Percentiles rank a stretch among this genome's conserved stretches.
Conservation (phyloP, 2,797 vertebrate genomes). For the Lateolabrax maculatus region DNA sequence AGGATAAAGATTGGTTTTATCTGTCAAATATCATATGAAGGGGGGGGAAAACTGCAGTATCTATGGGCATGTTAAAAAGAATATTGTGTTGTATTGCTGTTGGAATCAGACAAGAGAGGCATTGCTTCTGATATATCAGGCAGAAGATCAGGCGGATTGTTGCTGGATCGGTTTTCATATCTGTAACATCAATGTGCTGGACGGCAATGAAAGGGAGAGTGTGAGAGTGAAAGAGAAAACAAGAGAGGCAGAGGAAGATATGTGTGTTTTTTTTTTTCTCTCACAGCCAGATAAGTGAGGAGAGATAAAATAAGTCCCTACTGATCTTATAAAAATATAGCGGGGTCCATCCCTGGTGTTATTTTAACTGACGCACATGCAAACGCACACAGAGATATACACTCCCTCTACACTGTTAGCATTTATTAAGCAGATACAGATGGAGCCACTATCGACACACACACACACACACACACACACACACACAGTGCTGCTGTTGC, state of each 20-base stretch:
- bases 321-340: constrained; percentile 55
- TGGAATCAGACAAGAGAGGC: constrained; percentile 74
- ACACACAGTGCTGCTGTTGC: constrained; percentile 28
- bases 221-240: constrained; percentile 16
- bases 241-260: constrained; percentile 28
- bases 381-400: constrained; percentile 38
- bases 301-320: constrained; percentile 66
- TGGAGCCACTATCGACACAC: constrained; percentile 27
- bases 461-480: constrained; percentile 7
- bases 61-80: constrained; percentile 65
- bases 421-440: constrained; percentile 57
- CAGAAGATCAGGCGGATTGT: constrained; percentile 65
- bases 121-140: constrained; percentile 63
- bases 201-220: constrained; percentile 63
- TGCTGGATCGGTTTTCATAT: constrained; percentile 74
- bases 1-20: constrained; percentile 76
- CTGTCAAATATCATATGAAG: constrained; percentile 66
- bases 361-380: constrained; percentile 46
- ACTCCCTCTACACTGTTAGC: constrained; percentile 27
- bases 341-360: constrained; percentile 46
- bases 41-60: constrained; percentile 34
- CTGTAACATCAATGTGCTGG: constrained; percentile 74
- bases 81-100: constrained; percentile 72
- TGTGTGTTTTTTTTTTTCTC: constrained; percentile 1
- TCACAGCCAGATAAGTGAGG: constrained; percentile 45